A percentile compares a stretch with the other conserved stretches of the same genome.
Conservation (phyloP, 2,797 vertebrate species). For the Bucorvus abyssinicus region DNA sequence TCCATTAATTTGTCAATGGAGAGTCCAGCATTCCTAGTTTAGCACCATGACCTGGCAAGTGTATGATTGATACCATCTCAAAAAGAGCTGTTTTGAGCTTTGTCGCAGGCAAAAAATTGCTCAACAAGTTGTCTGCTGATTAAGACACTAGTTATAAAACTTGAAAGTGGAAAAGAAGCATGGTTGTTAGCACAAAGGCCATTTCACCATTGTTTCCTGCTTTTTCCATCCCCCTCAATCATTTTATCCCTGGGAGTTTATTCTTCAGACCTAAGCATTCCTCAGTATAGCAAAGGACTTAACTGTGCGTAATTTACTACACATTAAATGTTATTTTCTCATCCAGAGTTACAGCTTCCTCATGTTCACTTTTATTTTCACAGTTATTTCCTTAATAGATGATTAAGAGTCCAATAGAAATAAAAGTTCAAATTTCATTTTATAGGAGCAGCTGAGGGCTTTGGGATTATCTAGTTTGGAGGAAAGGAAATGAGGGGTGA, state of each 20-base stretch:
- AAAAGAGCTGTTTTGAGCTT: not conserved
- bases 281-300: not conserved
- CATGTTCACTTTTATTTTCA: not conserved
- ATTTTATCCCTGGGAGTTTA: not conserved
- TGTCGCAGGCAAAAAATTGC: not conserved
- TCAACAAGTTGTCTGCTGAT: not conserved
- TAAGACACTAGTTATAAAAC: not conserved
- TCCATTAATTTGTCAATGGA: not conserved
- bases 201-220: not conserved
- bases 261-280: not conserved
- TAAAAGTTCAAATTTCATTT: not conserved
- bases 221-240: not conserved
- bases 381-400: not conserved
- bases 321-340: not conserved
- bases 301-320: not conserved
- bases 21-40: not conserved
- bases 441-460: not conserved
- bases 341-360: not conserved
- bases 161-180: not conserved
- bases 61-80: not conserved
- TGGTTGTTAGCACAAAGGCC: not conserved
- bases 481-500: no score
- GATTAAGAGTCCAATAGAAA: not conserved
- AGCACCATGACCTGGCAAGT: not conserved
- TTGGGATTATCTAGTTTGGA: not conserved